Conservation (phyloP, 2,888 invertebrate species). For the Acrobasis suavella region DNA sequence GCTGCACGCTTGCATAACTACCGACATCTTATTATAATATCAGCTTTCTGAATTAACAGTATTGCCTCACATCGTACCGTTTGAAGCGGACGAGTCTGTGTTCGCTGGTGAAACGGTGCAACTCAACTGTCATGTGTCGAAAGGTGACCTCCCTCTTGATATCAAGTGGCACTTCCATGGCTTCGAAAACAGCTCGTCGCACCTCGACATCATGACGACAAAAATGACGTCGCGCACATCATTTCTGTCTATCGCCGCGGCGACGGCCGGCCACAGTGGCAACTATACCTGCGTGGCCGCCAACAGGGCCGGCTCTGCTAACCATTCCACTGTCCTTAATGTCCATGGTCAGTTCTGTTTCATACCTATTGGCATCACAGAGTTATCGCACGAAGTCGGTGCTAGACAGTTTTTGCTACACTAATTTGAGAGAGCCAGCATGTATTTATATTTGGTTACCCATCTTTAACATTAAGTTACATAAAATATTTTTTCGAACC, state of each 20-base stretch:
- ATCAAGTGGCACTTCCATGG: conserved; percentile 90
- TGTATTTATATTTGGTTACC: conserved; percentile 52
- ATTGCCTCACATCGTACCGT: conserved; percentile 86
- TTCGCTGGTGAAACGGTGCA: conserved; percentile 87
- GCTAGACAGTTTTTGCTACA: conserved; percentile 46
- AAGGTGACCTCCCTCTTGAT: conserved; percentile 89
- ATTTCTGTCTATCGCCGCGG: conserved; percentile 87
- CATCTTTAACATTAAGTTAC: conserved; percentile 38
- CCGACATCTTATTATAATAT: conserved; percentile 69
- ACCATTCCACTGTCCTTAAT: conserved; percentile 84
- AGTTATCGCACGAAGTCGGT: conserved; percentile 47
- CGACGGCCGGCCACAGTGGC: conserved; percentile 87
- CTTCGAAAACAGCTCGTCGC: conserved; percentile 79
- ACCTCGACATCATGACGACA: conserved; percentile 83
- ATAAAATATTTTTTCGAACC: conserved; percentile 41
- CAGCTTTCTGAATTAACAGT: conserved; percentile 82
- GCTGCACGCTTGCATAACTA: conserved; percentile 76
- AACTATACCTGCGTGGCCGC: conserved; percentile 89
- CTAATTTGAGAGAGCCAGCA: conserved; percentile 57
- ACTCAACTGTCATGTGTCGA: conserved; percentile 86
- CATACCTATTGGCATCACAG: conserved; percentile 39
- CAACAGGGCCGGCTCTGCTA: conserved; percentile 87
- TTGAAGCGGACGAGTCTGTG: conserved; percentile 85
- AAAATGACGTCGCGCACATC: conserved; percentile 86
- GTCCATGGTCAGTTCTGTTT: conserved; percentile 79